phyloP scores from a whole-genome alignment of 2,113 vertebrate genomes.

The Gambusia affinis region DNA sequence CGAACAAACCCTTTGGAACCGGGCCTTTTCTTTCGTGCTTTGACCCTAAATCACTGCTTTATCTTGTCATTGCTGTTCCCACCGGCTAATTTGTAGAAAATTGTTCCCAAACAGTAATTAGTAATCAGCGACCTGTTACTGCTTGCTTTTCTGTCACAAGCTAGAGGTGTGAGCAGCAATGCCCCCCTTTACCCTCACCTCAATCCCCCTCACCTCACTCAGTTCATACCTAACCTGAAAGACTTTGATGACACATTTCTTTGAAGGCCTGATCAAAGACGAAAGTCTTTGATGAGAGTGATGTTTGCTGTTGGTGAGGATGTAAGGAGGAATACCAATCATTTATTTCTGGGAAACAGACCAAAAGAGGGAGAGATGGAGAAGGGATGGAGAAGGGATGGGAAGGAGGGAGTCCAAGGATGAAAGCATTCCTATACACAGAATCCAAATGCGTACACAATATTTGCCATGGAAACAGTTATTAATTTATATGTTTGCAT shows the following conservation, averaged over 20 bases:
- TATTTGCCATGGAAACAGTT: constrained; percentile 2
- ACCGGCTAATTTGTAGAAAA: constrained; percentile 12
- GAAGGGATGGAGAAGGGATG: neutral
- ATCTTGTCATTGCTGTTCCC: neutral
- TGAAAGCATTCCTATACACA: neutral
- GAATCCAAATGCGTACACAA: neutral
- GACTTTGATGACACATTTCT: constrained; percentile 74
- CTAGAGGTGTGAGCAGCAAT: constrained; percentile 50
- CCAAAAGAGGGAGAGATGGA: constrained; percentile 15
- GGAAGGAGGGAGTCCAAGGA: constrained; percentile 1
- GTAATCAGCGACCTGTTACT: constrained; percentile 73
- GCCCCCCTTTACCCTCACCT: neutral
- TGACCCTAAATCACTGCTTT: neutral
- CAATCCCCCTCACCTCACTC: constrained; percentile 30
- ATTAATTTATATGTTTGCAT: neutral
- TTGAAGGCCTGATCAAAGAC: constrained; percentile 79
- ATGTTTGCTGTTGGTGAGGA: constrained; percentile 74
- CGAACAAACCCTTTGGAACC: neutral
- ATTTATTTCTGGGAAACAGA: constrained; percentile 25
- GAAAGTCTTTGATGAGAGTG: constrained; percentile 68
- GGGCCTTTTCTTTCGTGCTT: neutral
- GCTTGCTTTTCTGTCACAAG: constrained; percentile 53
- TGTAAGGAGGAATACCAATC: constrained; percentile 71
- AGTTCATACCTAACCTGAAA: constrained; percentile 73
- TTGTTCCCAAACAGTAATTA: constrained; percentile 62